Evolutionary conservation across 2,113 vertebrate species (phyloP).

Genomic region (Bufo bufo): DNA sequence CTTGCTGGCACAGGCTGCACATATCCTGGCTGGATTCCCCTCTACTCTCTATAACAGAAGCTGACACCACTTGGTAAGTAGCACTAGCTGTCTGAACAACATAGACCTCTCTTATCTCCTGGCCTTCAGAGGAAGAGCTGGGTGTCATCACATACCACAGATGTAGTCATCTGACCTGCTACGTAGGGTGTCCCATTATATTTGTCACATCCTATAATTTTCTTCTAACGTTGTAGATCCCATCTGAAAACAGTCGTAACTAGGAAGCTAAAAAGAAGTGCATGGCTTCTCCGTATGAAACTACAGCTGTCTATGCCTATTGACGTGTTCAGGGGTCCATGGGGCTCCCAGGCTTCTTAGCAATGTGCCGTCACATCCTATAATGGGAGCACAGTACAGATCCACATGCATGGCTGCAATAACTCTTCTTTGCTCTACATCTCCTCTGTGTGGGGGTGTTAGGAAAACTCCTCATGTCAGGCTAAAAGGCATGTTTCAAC

Average conservation of each 20-base stretch:
- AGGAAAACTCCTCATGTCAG: no score
- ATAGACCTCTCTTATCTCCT: slow-evolving; percentile 8
- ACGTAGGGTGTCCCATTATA: neutral
- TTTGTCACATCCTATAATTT: neutral
- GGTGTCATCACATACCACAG: neutral
- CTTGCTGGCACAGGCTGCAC: slow-evolving; percentile 47
- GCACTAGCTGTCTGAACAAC: neutral
- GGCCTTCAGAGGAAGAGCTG: slow-evolving; percentile 13
- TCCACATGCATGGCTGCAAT: neutral
- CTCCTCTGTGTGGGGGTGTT: no score
- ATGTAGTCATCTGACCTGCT: neutral
- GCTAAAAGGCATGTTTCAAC: no score
- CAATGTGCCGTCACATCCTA: neutral
- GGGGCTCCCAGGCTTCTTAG: neutral
- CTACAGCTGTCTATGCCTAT: neutral
- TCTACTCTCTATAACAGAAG: slow-evolving; percentile 43
- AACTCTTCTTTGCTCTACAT: no score
- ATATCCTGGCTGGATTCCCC: slow-evolving; percentile 40
- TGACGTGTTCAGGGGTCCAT: neutral
- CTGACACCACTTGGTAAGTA: slow-evolving; percentile 36
- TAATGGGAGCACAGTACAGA: neutral
- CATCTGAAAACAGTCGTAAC: neutral
- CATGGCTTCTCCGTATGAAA: neutral
- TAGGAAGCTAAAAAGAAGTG: neutral
- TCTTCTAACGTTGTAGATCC: neutral